Evolutionary conservation across 2,888 invertebrate species (phyloP).

Genomic region (Caenorhabditis sp.): DNA sequence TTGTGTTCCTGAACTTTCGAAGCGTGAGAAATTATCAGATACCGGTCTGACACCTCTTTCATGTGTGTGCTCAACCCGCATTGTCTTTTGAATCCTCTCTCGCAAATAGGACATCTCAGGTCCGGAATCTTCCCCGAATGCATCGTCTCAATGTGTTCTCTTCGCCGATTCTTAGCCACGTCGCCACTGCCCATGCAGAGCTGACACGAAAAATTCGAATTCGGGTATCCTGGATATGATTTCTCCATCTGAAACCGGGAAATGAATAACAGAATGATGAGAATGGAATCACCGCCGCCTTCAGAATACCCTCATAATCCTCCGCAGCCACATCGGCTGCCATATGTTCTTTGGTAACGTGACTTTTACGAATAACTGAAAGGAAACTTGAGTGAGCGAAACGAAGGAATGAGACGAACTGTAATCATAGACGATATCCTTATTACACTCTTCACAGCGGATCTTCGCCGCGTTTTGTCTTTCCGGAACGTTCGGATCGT

Average conservation of each 20-base stretch:
- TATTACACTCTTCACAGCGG: conserved; percentile 8
- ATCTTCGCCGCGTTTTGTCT: conserved; percentile 12
- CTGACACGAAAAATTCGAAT: conserved; percentile 33
- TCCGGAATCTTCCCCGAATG: conserved; percentile 7
- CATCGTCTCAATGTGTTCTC: conserved; percentile 37
- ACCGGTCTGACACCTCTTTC: conserved; percentile 6
- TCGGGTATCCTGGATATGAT: conserved; percentile 28
- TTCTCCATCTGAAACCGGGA: conserved; percentile 38
- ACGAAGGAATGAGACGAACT: conserved; percentile 4
- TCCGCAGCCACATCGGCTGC: neutral
- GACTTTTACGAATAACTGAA: conserved; percentile 32
- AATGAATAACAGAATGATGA: too few species aligned
- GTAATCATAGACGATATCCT: conserved; percentile 27
- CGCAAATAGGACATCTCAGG: conserved; percentile 31
- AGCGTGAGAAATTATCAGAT: too few species aligned
- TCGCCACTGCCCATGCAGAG: conserved; percentile 22
- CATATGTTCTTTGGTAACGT: conserved; percentile 23
- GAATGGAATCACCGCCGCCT: conserved; percentile 1
- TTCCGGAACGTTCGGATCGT: conserved; percentile 28
- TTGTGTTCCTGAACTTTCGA: conserved; percentile 19
- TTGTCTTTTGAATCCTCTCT: conserved; percentile 14
- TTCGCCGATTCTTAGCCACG: neutral
- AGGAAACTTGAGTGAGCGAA: neutral
- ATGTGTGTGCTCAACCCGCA: conserved; percentile 33
- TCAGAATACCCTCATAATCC: conserved; percentile 22